Percentiles rank a stretch among this genome's conserved stretches.
These are phyloP conservation scores for Xylophagus ater DNA, from an alignment of 2,888 invertebrate genomes.

Conservation along the genomic window DNA sequence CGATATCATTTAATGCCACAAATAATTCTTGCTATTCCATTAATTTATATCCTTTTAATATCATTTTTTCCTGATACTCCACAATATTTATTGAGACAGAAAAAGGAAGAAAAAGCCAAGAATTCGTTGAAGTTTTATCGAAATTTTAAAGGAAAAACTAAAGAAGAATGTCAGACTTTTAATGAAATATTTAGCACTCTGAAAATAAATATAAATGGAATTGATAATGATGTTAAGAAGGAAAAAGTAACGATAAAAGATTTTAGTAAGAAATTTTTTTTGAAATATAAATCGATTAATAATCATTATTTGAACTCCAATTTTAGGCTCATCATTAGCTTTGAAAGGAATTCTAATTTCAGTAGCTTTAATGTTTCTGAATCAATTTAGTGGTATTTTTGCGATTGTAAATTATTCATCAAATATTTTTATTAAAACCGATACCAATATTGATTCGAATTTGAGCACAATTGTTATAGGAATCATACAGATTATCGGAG, in stretches of 20 bases:
- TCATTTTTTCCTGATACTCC: slow-evolving; percentile 31
- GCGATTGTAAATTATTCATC: slow-evolving; percentile 34
- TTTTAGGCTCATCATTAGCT: slow-evolving; percentile 25
- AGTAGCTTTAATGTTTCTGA: slow-evolving; percentile 23
- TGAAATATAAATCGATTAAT: background rate
- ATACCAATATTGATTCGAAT: slow-evolving; percentile 29
- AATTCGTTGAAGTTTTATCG: slow-evolving; percentile 28
- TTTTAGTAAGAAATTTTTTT: slow-evolving; percentile 24
- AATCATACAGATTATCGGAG: slow-evolving; percentile 28
- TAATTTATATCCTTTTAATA: slow-evolving; percentile 24
- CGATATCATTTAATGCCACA: slow-evolving; percentile 29
- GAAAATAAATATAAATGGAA: slow-evolving; percentile 19
- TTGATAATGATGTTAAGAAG: background rate
- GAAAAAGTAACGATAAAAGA: slow-evolving; percentile 19
- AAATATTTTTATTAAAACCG: slow-evolving; percentile 28
- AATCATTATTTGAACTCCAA: slow-evolving; percentile 4
- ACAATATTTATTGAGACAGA: slow-evolving; percentile 24
- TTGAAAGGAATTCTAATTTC: slow-evolving; percentile 25
- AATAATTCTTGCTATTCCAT: slow-evolving; percentile 25
- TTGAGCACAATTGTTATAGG: slow-evolving; percentile 31
- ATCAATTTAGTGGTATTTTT: slow-evolving; percentile 29
- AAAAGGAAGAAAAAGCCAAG: slow-evolving; percentile 24
- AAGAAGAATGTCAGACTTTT: slow-evolving; percentile 22
- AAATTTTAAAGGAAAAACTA: slow-evolving; percentile 21
- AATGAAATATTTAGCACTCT: slow-evolving; percentile 20